phyloP scores from a whole-genome alignment of 2,888 invertebrate genomes.

The Meganola albula region DNA sequence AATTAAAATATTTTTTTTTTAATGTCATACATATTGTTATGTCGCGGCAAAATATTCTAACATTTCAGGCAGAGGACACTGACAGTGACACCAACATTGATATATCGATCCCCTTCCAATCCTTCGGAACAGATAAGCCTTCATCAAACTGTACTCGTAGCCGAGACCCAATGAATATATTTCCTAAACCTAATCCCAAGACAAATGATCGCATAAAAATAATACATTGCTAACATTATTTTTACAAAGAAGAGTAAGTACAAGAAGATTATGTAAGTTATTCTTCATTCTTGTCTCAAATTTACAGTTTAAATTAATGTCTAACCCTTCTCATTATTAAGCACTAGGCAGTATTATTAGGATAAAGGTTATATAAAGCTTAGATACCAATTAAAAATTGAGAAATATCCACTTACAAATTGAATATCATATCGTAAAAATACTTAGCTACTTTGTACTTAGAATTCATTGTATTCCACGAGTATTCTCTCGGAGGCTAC shows the following conservation, averaged over 20 bases:
- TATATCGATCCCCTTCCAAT: too few species aligned
- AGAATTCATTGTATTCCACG: too few species aligned
- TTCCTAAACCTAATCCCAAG: constrained; percentile 16
- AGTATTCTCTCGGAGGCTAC: too few species aligned
- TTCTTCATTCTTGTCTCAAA: background rate
- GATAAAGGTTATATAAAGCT: constrained; percentile 12
- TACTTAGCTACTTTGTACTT: too few species aligned
- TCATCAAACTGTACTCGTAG: constrained; percentile 10
- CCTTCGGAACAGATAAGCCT: too few species aligned
- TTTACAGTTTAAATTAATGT: too few species aligned
- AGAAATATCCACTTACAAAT: background rate
- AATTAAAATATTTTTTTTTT: too few species aligned
- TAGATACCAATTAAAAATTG: background rate
- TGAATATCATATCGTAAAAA: background rate
- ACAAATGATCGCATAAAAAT: constrained; percentile 24
- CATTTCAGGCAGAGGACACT: too few species aligned
- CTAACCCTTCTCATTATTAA: too few species aligned
- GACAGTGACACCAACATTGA: too few species aligned
- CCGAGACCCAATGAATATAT: constrained; percentile 14
- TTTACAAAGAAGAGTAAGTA: constrained; percentile 9
- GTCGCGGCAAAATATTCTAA: too few species aligned
- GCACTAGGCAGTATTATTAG: constrained; percentile 6
- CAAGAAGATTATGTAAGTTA: background rate
- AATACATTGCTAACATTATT: constrained; percentile 22
- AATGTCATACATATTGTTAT: too few species aligned